Evolutionary conservation across 2,113 vertebrate species (phyloP), one percentile per base, ranked within the genome.

Genomic region (Machaerirhynchus nigripectus): DNA sequence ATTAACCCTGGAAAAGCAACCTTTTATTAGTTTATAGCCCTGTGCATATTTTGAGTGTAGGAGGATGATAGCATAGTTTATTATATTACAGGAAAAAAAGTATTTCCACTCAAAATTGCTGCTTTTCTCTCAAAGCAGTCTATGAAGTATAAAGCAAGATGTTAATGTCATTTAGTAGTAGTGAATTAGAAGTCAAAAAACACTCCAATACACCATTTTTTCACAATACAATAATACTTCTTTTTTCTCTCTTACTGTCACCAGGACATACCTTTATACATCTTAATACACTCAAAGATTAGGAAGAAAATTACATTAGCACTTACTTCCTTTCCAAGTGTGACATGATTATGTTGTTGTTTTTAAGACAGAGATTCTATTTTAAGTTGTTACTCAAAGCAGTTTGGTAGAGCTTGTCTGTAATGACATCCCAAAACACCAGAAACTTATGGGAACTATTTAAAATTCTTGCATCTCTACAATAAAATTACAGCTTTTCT

Each of bases 211-310:
- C 59, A 30, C 71, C 49, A 39, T 74, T 97, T 95, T 97, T 95
- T 97, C 76, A 94, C 49, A 82, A 74, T 59, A 37, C 23, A 82
- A 10, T 88, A 89, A 37, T 87, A 76, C 47, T 97, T 91, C 31
- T 57, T 93, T 81, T 87, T 96, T 97, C 69, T 96, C n/a, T 65
- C 49, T 71, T 78, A 52, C 87, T 94, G n/a, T 95, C 96, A 97
- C 92, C 46, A 92, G 89, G 92, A 87, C 60, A 87, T 91, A 95
- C 78, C 16, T 8, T 82, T 95, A 75, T 76, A 55, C 64, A 92
- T 94, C 73, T 79, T 91, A 94, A 84, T 95, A 70, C 46, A 64
- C 74, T 95, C 81, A 96, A 84, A 95, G 81, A 94, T 76, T 68
- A 95, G 76, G 57, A 96, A 97, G 65, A 95, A 94, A 94, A 87